Evolutionary conservation across 2,113 vertebrate genomes (phyloP), one percentile per base, ranked within the genome.

Genomic region (Microtus ochrogaster): DNA sequence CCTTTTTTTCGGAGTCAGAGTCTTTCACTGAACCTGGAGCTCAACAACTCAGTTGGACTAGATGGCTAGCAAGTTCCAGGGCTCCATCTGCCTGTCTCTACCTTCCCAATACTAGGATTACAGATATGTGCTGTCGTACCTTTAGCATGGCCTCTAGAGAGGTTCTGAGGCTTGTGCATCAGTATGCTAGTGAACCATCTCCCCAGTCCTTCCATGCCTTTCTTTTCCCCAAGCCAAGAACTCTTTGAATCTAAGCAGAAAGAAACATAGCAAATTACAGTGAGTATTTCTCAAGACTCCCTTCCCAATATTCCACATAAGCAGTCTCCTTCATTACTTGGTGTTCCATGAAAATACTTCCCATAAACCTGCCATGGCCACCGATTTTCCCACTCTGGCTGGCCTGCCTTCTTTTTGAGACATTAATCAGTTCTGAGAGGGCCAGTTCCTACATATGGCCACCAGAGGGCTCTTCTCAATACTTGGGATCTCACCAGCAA

Each of bases 401-500:
- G 8, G n/a, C 61, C 58, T 89, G 10, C 77, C 14, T 63, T 1
- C 22, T 85, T 88, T 88, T 92, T 91, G 76, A 72, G 72, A 82
- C 17, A 39, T 41, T 89, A 61, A 66, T 81, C 90, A 66, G 85
- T 86, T 89, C 36, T 47, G 17, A 39, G 55, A 49, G 7, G 85
- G 79, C 44, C 83, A 87, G 28, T 95, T 94, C 83, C 82, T n/a
- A 81, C 12, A 16, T 47, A 39, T 47, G 47, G 21, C 92, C 97
- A 97, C 94, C 61, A 98, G 88, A 70, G 79, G 88, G 92, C 94
- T 65, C 79, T 87, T 95, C 79, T 84, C 68, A 94, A 70, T 30
- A 49, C 41, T 94, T 12, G 4, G 19, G 30, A 85, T 91, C 44
- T 83, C 33, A 33, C 79, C n/a, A 91, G 26, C 68, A 74, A 26